phyloP scores from a whole-genome alignment of 2,888 invertebrate genomes.

The Caenorhabditis imperialis region DNA sequence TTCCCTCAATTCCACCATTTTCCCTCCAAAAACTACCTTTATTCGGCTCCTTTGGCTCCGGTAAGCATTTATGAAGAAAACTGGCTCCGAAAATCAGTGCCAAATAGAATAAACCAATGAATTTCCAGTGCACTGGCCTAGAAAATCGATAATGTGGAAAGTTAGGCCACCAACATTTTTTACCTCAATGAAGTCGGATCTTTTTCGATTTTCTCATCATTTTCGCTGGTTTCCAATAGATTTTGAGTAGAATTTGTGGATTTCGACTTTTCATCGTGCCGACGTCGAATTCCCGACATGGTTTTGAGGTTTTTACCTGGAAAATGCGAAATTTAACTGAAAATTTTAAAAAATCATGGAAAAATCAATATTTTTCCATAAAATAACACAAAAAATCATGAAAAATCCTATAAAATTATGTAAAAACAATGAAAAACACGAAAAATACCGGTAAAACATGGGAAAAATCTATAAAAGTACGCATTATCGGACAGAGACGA shows the following conservation, averaged over 20 bases:
- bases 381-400: neutral
- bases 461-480: neutral
- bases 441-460: neutral
- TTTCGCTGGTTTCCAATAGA: conserved; percentile 9
- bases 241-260: neutral
- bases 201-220: conserved; percentile 23
- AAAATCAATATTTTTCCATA: neutral
- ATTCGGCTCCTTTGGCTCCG: conserved; percentile 58
- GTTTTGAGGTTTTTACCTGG: conserved; percentile 1
- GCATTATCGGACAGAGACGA: conserved; percentile 10
- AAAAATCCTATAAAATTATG: too few species aligned
- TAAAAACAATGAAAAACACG: neutral
- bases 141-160: neutral
- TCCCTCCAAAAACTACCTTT: too few species aligned
- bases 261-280: conserved; percentile 26
- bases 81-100: conserved; percentile 25
- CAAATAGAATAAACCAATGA: conserved; percentile 47
- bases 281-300: conserved; percentile 43
- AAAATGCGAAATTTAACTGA: neutral
- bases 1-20: too few species aligned
- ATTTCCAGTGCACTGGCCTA: conserved; percentile 52
- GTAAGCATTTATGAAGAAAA: conserved; percentile 59
- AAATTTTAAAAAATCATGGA: neutral
- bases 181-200: conserved; percentile 22
- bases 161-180: conserved; percentile 4